Conservation (phyloP, 1,140 invertebrate genomes). For the Sinonovacula constricta region DNA sequence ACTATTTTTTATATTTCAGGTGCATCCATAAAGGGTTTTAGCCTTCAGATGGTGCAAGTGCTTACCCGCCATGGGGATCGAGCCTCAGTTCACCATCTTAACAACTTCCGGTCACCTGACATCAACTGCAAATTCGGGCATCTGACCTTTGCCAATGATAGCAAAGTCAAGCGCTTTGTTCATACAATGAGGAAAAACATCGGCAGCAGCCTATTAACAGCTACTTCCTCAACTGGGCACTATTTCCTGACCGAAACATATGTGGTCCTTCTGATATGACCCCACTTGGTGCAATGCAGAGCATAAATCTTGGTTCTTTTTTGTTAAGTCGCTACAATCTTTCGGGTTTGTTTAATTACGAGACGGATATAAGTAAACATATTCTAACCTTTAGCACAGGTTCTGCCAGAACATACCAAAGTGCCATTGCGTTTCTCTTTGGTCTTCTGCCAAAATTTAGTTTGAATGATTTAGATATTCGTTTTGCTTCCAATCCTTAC, state of each 20-base stretch:
- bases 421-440: conserved; percentile 89
- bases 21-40: too few species aligned
- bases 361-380: conserved; percentile 81
- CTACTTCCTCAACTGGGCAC: conserved; percentile 89
- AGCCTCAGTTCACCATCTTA: conserved; percentile 88
- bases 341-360: conserved; percentile 79
- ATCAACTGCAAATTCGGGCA: conserved; percentile 85
- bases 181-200: conserved; percentile 41
- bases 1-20: too few species aligned
- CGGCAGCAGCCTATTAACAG: conserved; percentile 79
- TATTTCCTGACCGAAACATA: conserved; percentile 82
- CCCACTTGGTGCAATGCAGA: conserved; percentile 85
- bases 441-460: conserved; percentile 84
- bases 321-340: conserved; percentile 85
- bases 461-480: conserved; percentile 80
- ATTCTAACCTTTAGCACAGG: conserved; percentile 88
- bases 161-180: conserved; percentile 54
- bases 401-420: conserved; percentile 93
- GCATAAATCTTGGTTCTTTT: conserved; percentile 87
- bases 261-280: conserved; percentile 88
- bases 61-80: conserved; percentile 93
- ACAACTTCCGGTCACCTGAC: conserved; percentile 82
- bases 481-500: conserved; percentile 53
- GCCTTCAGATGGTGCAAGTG: conserved; percentile 88
- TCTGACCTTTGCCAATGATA: conserved; percentile 63